Conservation (phyloP, 2,888 invertebrate genomes). For the Magallana nippona region DNA sequence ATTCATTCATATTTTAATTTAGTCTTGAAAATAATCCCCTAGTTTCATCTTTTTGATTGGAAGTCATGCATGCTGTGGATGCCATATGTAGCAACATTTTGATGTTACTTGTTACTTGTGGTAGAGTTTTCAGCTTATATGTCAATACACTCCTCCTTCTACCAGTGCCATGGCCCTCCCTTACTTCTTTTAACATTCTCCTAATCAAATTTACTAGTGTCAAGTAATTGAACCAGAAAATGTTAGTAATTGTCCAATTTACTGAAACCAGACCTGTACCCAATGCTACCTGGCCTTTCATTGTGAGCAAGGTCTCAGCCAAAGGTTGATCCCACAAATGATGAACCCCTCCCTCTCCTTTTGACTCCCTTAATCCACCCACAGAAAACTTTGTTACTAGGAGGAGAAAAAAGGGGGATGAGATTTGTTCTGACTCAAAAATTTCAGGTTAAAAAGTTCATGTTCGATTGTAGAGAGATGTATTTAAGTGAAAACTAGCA, state of each 20-base stretch:
- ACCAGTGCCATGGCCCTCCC: background rate
- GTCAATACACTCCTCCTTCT: background rate
- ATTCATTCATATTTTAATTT: background rate
- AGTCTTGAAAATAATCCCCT: background rate
- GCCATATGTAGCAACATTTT: background rate
- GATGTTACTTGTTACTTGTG: background rate
- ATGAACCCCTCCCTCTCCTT: constrained; percentile 4
- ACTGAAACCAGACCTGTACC: constrained; percentile 25
- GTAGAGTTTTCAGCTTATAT: background rate
- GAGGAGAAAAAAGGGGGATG: background rate
- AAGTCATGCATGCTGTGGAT: background rate
- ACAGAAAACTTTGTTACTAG: background rate
- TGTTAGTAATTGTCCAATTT: constrained; percentile 26
- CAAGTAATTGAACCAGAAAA: constrained; percentile 34
- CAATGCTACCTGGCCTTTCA: constrained; percentile 9
- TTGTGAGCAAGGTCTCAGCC: background rate
- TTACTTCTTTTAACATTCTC: background rate
- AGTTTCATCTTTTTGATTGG: background rate
- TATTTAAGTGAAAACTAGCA: background rate
- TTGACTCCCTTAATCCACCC: background rate
- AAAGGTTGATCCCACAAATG: background rate
- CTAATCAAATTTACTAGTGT: constrained; percentile 21
- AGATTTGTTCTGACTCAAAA: background rate
- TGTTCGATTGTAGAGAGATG: background rate
- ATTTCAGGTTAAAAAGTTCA: constrained; percentile 9